A percentile compares a stretch with the other conserved stretches of the same genome.
These are phyloP conservation scores for Thunnus maccoyii DNA, from an alignment of 2,113 vertebrate species.

Conservation along the genomic window DNA sequence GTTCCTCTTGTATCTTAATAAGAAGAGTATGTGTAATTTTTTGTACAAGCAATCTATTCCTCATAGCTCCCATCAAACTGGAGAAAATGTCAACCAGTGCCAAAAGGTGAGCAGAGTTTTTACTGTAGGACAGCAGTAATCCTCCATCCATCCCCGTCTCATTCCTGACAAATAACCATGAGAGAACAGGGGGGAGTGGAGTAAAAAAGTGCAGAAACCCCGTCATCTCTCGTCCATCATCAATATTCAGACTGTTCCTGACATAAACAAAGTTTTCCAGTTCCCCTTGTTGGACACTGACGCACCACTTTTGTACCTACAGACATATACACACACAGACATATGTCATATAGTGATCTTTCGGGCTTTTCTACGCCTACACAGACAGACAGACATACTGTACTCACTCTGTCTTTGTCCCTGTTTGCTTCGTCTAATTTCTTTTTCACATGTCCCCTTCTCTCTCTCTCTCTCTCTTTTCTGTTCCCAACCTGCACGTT, in stretches of 20 bases:
- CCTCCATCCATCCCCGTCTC: conserved; percentile 33
- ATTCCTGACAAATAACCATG: conserved; percentile 50
- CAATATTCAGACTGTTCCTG: conserved; percentile 24
- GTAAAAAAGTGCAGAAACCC: conserved; percentile 43
- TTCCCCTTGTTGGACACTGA: conserved; percentile 25
- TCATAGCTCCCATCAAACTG: neutral
- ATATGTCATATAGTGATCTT: conserved; percentile 3
- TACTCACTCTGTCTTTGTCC: conserved; percentile 1
- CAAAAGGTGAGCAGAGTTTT: conserved; percentile 20
- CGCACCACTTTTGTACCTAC: neutral
- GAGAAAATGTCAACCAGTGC: neutral
- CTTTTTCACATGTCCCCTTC: neutral
- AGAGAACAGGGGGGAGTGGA: neutral
- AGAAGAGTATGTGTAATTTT: conserved; percentile 20
- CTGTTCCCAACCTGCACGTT: conserved; percentile 40
- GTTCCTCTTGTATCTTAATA: conserved; percentile 18
- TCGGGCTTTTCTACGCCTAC: conserved; percentile 6
- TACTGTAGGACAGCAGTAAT: conserved; percentile 30
- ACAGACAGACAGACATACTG: neutral
- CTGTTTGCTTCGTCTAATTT: neutral
- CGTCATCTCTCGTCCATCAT: conserved; percentile 39
- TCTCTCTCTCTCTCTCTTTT: neutral
- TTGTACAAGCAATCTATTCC: conserved; percentile 14
- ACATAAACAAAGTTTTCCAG: conserved; percentile 34
- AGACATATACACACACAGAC: neutral